Base-by-base conservation (phyloP, 2,113 vertebrate genomes). In the Proteles cristata region DNA sequence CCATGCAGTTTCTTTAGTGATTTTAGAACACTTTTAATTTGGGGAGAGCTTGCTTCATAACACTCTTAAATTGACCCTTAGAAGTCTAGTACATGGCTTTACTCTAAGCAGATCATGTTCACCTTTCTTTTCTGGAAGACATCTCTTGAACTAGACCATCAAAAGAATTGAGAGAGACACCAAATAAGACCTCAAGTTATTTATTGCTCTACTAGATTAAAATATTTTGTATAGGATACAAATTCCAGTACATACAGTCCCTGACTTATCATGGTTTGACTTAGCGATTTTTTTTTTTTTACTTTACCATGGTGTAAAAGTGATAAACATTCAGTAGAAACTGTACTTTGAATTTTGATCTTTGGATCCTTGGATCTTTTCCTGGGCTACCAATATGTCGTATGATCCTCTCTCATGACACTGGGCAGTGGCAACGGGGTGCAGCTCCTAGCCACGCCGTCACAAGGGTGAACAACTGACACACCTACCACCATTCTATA, bases 1-100 rank as follows among this genome's bases (percentile, higher is more conserved):
- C 39, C 39, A 39, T 94, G 63, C 84, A 66, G 26, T 90, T 92
- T 95, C 53, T 96, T 68, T 53, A 55, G 65, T 94, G 63, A 63
- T 76, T 79, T 97, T 90, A 74, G 84, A 88, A 58, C 26, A n/a
- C 31, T 58, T 66, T 11, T 11, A 16, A 3, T 90, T 71, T 93
- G 48, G 5, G 58, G 63, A 97, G 28, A 35, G 33, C 55, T 90
- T 19, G 19, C 85, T 87, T 88, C 35, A 84, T n/a, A 68, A 35
- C 84, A 71, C 5, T 17, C 45, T 81, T 93, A 63, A 96, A 31
- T 66, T 53, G 6, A 43, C 45, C 25, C 11, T 73, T n/a, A 26
- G 33, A 69, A 79, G 25, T 48, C 5, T 23, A 45, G 50, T 83
- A 25, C 4, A 0, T 65, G 19, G 8, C 23, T 88, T 21, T 66